Base-by-base conservation (phyloP, 1,140 invertebrate genomes). In the Vollenhovia emeryi region DNA sequence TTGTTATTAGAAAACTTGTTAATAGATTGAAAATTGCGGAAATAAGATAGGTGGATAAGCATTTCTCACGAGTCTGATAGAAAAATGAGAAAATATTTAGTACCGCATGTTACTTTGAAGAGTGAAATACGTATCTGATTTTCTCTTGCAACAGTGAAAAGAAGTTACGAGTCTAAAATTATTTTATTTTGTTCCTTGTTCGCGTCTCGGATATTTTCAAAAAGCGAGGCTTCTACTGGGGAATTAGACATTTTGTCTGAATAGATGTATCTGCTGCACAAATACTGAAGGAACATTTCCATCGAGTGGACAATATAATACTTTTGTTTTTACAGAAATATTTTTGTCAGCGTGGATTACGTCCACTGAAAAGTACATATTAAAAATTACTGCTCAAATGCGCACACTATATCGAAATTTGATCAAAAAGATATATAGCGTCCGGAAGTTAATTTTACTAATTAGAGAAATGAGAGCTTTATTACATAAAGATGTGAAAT, bases 111-210 rank as follows among this genome's bases (percentile, higher is more conserved):
- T 27, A 48, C 2, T 18, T 1, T 3, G 24, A n/a, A 69, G n/a
- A 69, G 21, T 69, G 24, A 43, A 66, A 18, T 11, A n/a, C n/a
- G n/a, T n/a, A 30, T 30, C 45, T 68, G 48, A 69, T 48, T 71
- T 71, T 48, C n/a, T 68, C n/a, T 8, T 71, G 7, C 3, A 33
- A n/a, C n/a, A n/a, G n/a, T n/a, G n/a, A 50, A 24, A 69, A 45
- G 40, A 45, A 27, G 9, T 43, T 52, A 52, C 36, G 8, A 64
- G n/a, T 36, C 9, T 7, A 1, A 69, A 9, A 68, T 30, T 50
- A 30, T 0, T 24, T n/a, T 69, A 13, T 3, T 27, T 45, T 64
- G 4, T 2, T 66, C 6, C 27, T 33, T 33, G 33, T 6, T 21
- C n/a, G n/a, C n/a, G 21, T 24, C 3, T 40, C 5, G 33, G 3